phyloP scores from a whole-genome alignment of 2,113 vertebrate species.

The Pelusios castaneus region DNA sequence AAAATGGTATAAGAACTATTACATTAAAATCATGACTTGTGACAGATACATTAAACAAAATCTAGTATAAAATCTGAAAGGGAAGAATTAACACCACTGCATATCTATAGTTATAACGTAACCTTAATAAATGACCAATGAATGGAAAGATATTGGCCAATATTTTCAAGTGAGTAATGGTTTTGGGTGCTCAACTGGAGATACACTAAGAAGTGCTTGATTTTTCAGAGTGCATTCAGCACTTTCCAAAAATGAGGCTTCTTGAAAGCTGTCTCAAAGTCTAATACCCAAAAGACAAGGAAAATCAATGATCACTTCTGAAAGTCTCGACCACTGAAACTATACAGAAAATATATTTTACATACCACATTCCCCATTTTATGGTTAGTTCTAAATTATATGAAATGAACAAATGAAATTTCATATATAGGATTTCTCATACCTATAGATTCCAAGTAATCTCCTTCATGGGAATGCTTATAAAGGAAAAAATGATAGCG shows the following conservation, averaged over 20 bases:
- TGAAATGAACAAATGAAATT: neutral
- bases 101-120: neutral
- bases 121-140: neutral
- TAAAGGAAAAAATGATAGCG: constrained; percentile 98
- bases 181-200: neutral
- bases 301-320: neutral
- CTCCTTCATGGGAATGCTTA: constrained; percentile 95
- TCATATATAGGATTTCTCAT: constrained; percentile 18
- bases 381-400: neutral
- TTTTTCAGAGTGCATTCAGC: neutral
- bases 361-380: neutral
- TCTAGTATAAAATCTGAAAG: neutral
- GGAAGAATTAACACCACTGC: neutral
- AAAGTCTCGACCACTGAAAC: neutral
- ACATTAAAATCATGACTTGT: neutral
- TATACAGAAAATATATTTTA: neutral
- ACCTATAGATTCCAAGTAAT: constrained; percentile 96
- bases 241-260: neutral
- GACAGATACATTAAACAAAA: neutral
- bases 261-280: neutral
- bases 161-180: neutral
- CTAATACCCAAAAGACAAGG: neutral
- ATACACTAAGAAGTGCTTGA: neutral
- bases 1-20: constrained; percentile 8
- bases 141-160: neutral